A percentile compares a stretch with the other conserved stretches of the same genome.
phyloP scores from a whole-genome alignment of 2,113 vertebrate species.

The Heterocephalus glaber region DNA sequence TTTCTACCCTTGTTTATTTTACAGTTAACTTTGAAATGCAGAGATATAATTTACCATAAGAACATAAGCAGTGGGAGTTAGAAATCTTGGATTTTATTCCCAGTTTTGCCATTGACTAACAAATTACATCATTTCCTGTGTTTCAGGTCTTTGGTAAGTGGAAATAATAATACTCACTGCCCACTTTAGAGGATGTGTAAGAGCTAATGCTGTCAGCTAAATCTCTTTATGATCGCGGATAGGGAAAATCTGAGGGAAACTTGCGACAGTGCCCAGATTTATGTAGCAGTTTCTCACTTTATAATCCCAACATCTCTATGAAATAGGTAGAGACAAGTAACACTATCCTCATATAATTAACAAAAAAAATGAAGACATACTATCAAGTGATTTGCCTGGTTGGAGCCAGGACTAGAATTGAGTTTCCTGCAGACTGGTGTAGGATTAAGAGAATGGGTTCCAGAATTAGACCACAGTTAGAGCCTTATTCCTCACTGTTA shows the following conservation, averaged over 20 bases:
- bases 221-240: neutral
- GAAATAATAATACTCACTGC: constrained; percentile 48
- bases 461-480: neutral
- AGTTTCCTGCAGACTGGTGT: neutral
- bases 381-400: neutral
- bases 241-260: constrained; percentile 3
- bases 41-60: constrained; percentile 24
- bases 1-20: constrained; percentile 33
- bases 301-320: constrained; percentile 43
- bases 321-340: constrained; percentile 9
- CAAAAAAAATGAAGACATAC: constrained; percentile 35
- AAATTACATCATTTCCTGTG: neutral
- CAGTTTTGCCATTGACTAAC: neutral
- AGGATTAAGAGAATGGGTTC: constrained; percentile 16
- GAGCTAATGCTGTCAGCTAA: constrained; percentile 37
- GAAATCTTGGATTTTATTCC: constrained; percentile 60
- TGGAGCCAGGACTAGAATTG: neutral
- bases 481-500: neutral
- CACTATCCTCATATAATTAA: constrained; percentile 39
- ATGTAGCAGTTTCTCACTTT: constrained; percentile 49
- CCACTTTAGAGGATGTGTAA: constrained; percentile 39
- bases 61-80: constrained; percentile 39
- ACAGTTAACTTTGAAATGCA: constrained; percentile 50
- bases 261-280: neutral
- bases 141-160: constrained; percentile 55